Conservation (phyloP, 1,140 invertebrate species). For the Melanaphis sacchari region DNA sequence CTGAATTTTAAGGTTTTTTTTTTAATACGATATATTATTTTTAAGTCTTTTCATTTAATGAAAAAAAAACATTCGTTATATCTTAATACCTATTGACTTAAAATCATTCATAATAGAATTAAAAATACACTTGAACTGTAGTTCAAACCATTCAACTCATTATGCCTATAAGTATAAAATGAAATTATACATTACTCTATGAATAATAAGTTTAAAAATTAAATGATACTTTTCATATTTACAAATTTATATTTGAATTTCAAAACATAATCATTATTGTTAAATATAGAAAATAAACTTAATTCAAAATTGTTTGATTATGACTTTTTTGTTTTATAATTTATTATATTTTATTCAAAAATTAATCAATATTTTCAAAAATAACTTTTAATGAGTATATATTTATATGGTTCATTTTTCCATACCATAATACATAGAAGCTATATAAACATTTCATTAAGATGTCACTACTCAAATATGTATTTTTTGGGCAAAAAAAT, state of each 20-base stretch:
- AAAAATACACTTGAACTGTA: background rate
- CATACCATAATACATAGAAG: background rate
- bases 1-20: background rate
- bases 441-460: background rate
- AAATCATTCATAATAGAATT: background rate
- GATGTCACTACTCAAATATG: background rate
- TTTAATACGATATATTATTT: background rate
- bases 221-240: background rate
- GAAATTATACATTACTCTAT: background rate
- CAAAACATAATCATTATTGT: background rate
- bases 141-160: background rate
- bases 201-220: background rate
- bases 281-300: background rate
- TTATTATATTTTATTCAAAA: background rate
- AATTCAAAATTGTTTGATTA: background rate
- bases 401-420: background rate
- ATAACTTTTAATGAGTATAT: background rate
- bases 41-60: background rate
- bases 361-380: background rate
- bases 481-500: background rate
- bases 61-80: background rate
- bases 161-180: background rate
- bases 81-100: background rate
- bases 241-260: background rate
- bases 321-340: background rate